These are phyloP conservation scores for Dryoscopus gambensis DNA, from an alignment of 2,113 vertebrate species.

Conservation along the genomic window DNA sequence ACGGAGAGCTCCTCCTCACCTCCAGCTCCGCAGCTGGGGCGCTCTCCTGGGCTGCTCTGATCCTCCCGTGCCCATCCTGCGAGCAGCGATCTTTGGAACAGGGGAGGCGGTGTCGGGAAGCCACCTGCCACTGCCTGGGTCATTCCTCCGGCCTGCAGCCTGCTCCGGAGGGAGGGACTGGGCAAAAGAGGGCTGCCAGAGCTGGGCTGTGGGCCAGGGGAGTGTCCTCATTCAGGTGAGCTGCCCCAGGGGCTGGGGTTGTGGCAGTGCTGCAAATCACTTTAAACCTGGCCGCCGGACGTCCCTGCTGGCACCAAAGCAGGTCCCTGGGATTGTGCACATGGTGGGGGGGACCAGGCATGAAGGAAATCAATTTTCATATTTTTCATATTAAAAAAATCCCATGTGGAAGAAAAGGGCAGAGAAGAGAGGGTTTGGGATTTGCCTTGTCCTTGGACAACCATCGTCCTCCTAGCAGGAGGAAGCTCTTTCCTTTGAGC, in stretches of 20 bases:
- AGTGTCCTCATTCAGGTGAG: background rate
- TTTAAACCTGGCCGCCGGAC: background rate
- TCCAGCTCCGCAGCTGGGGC: background rate
- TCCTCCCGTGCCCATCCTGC: background rate
- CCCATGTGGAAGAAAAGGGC: background rate
- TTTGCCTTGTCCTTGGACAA: background rate
- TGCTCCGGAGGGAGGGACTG: background rate
- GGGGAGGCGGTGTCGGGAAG: rapidly evolving
- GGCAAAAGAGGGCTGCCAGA: background rate
- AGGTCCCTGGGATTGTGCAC: background rate
- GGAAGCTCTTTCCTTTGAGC: background rate
- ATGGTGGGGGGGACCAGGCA: rapidly evolving
- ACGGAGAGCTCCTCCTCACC: background rate
- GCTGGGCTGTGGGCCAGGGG: background rate
- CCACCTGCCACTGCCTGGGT: background rate
- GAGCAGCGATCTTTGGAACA: background rate
- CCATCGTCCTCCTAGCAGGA: background rate
- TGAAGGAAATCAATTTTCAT: background rate
- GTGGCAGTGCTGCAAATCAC: background rate
- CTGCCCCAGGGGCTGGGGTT: background rate
- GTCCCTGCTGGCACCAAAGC: background rate
- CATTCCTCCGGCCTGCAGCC: background rate
- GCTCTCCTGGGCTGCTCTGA: background rate
- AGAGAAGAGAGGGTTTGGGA: background rate
- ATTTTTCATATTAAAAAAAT: background rate